phyloP scores from a whole-genome alignment of 2,888 invertebrate genomes.

The Sinhomidia bicolor region DNA sequence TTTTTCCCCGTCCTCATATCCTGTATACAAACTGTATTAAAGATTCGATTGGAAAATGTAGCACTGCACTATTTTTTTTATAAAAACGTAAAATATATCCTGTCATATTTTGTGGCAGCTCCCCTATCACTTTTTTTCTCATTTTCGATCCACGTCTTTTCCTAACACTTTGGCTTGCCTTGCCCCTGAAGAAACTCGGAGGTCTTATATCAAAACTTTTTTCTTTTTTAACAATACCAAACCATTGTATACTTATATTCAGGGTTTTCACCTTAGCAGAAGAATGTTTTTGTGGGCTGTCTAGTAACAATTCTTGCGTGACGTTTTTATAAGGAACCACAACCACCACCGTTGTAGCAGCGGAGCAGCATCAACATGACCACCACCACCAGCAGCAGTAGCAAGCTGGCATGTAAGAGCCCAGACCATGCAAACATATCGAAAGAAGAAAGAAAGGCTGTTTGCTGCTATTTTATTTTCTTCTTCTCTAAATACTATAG shows the following conservation, averaged over 20 bases:
- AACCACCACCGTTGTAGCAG: background rate
- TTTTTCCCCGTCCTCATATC: no score
- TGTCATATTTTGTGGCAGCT: background rate
- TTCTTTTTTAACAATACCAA: no score
- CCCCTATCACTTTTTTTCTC: background rate
- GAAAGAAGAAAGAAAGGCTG: background rate
- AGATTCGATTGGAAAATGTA: no score
- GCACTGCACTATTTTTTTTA: no score
- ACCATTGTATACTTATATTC: background rate
- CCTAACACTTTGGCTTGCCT: background rate
- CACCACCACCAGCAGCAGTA: background rate
- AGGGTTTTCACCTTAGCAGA: background rate
- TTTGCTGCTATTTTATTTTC: background rate
- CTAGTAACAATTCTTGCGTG: conserved; percentile 22
- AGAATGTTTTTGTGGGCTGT: conserved; percentile 6
- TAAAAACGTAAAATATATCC: no score
- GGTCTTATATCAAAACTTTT: no score
- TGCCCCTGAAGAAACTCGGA: no score
- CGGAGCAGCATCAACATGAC: background rate
- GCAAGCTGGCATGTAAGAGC: no score
- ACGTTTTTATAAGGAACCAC: conserved; percentile 24
- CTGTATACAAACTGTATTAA: no score
- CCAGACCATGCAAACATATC: no score
- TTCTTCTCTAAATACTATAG: background rate
- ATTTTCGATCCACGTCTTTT: background rate